These are phyloP conservation scores for Menidia beryllina DNA, from an alignment of 2,113 vertebrate genomes.

Conservation along the genomic window DNA sequence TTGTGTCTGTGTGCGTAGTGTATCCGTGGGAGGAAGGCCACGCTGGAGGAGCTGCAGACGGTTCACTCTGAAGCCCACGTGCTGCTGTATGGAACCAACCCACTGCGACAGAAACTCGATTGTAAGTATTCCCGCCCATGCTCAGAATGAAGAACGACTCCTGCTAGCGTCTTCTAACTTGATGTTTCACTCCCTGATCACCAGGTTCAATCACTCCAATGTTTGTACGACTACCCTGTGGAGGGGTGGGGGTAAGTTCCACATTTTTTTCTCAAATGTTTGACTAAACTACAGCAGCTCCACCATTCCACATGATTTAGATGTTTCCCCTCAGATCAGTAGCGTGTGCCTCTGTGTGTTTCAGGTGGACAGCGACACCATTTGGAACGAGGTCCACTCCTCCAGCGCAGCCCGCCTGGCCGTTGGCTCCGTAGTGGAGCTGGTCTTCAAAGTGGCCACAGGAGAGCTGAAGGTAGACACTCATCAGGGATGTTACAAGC, in stretches of 20 bases:
- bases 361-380: conserved; percentile 98
- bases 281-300: not conserved
- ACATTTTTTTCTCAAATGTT: not conserved
- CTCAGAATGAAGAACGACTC: not conserved
- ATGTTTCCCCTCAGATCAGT: not conserved
- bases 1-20: conserved; percentile 81
- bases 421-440: conserved; percentile 94
- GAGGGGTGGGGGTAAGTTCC: conserved; percentile 92
- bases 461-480: conserved; percentile 92
- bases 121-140: conserved; percentile 82
- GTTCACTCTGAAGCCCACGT: conserved; percentile 96
- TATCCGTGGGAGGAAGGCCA: conserved; percentile 96
- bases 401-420: conserved; percentile 94
- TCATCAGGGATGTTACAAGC: accelerated
- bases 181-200: not conserved
- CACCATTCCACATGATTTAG: accelerated
- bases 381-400: conserved; percentile 98
- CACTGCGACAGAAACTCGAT: conserved; percentile 96
- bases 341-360: not conserved
- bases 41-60: conserved; percentile 94
- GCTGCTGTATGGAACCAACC: conserved; percentile 96
- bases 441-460: conserved; percentile 95
- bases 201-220: conserved; percentile 94
- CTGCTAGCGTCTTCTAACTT: not conserved
- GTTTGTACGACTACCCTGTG: conserved; percentile 96